Percentiles rank a stretch among this genome's conserved stretches.
Evolutionary conservation across 2,888 invertebrate species (phyloP).

Genomic region (Limenitis camilla): DNA sequence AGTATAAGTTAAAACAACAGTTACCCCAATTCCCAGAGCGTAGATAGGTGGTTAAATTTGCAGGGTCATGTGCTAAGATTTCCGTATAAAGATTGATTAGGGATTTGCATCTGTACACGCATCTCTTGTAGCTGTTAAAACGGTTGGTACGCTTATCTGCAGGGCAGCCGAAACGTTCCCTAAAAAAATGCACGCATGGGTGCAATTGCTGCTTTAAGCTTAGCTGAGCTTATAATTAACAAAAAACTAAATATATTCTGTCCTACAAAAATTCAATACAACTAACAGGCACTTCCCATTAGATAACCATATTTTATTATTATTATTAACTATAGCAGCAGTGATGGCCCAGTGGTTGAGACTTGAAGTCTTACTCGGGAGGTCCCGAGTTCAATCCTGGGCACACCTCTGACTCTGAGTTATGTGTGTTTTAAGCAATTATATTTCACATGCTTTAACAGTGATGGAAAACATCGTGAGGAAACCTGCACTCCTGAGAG

Average conservation of each 20-base stretch:
- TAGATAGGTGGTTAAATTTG: conserved; percentile 5
- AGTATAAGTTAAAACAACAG: background rate
- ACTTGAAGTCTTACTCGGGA: too few relatives aligned
- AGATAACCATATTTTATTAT: too few relatives aligned
- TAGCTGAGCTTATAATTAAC: background rate
- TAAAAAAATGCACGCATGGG: conserved; percentile 19
- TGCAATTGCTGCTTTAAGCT: too few relatives aligned
- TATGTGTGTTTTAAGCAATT: too few relatives aligned
- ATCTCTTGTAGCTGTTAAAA: conserved; percentile 37
- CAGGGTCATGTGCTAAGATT: conserved; percentile 28
- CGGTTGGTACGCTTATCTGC: conserved; percentile 38
- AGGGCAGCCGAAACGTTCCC: conserved; percentile 51
- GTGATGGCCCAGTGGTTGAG: too few relatives aligned
- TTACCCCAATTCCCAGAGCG: conserved; percentile 15
- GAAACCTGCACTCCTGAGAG: too few relatives aligned
- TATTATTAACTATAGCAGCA: too few relatives aligned
- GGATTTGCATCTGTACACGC: conserved; percentile 37
- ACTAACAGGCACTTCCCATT: too few relatives aligned
- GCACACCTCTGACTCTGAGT: too few relatives aligned
- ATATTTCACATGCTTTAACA: too few relatives aligned
- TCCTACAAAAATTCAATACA: background rate
- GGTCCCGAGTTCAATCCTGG: too few relatives aligned
- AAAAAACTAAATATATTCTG: background rate
- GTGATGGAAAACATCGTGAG: too few relatives aligned
- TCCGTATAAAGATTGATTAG: conserved; percentile 41